Conservation (phyloP, 2,888 invertebrate genomes). For the Pristionchus maxplancki region DNA sequence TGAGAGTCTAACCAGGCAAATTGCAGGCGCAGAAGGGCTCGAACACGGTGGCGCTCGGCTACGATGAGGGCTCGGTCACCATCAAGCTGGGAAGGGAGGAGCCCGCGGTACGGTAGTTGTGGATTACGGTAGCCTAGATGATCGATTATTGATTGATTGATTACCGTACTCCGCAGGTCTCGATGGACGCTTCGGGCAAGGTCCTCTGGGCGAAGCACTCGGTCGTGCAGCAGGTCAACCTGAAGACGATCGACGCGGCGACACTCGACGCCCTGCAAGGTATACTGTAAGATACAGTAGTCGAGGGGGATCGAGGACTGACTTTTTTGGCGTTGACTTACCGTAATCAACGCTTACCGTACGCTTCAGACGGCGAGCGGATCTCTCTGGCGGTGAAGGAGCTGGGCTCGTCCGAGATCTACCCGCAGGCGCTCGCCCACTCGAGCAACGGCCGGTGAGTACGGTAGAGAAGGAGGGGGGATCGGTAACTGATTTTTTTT, state of each 20-base stretch:
- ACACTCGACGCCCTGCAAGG: constrained; percentile 70
- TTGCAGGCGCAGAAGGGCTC: constrained; percentile 63
- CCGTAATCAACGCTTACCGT: neutral
- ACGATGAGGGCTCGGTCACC: constrained; percentile 95
- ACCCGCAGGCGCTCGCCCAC: constrained; percentile 97
- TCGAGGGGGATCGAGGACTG: neutral
- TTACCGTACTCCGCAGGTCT: constrained; percentile 78
- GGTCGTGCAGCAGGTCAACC: constrained; percentile 88
- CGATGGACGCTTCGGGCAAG: constrained; percentile 98
- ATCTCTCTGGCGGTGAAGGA: constrained; percentile 96
- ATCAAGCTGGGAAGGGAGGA: constrained; percentile 96
- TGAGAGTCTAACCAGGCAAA: neutral
- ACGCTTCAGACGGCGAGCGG: constrained; percentile 90
- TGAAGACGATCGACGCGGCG: constrained; percentile 75
- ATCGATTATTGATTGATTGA: neutral
- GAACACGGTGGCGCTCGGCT: constrained; percentile 89
- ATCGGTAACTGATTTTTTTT: too few species aligned
- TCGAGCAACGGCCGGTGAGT: constrained; percentile 93
- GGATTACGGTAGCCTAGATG: constrained; percentile 77
- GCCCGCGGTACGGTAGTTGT: constrained; percentile 84
- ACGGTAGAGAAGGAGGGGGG: neutral
- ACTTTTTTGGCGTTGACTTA: neutral
- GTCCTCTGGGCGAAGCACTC: constrained; percentile 99
- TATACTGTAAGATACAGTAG: constrained; percentile 49
- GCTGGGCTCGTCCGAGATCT: constrained; percentile 99